These are phyloP conservation scores for Chionis minor DNA, from an alignment of 2,113 vertebrate genomes.

Conservation along the genomic window DNA sequence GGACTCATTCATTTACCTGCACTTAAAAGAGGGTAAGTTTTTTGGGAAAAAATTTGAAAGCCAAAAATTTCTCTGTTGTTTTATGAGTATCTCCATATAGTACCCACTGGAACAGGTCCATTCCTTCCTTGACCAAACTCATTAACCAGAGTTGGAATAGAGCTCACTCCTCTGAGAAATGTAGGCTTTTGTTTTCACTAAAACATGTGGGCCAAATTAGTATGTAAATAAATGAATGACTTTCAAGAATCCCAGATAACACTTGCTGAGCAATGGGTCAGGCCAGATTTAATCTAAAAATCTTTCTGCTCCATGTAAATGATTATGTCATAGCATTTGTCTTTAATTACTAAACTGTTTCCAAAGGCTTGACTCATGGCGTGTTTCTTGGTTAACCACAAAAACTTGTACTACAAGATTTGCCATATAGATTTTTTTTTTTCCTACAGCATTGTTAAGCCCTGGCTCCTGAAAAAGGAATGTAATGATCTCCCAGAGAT, in stretches of 20 bases:
- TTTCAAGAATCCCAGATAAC: constrained; percentile 79
- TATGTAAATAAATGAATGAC: constrained; percentile 79
- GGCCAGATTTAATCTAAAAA: constrained; percentile 81
- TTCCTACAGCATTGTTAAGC: constrained; percentile 64
- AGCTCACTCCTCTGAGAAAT: constrained; percentile 63
- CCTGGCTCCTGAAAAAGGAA: constrained; percentile 70
- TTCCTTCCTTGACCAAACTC: constrained; percentile 44
- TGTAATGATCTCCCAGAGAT: constrained; percentile 53
- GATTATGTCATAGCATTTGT: constrained; percentile 87
- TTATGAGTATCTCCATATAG: background rate
- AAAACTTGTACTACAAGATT: constrained; percentile 82
- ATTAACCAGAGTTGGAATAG: constrained; percentile 47
- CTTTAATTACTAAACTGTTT: constrained; percentile 83
- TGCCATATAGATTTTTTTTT: constrained; percentile 76
- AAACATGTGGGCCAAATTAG: constrained; percentile 81
- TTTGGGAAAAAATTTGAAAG: background rate
- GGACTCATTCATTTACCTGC: background rate
- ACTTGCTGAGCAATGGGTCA: constrained; percentile 81
- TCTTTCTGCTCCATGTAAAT: constrained; percentile 77
- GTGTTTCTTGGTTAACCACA: constrained; percentile 83
- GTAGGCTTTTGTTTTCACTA: constrained; percentile 66
- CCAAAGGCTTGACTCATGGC: constrained; percentile 80
- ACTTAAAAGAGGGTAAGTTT: background rate
- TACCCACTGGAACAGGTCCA: constrained; percentile 10
- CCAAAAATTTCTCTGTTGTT: constrained; percentile 1